A percentile compares a stretch with the other conserved stretches of the same genome.
phyloP scores from a whole-genome alignment of 2,888 invertebrate species.

The Operophtera brumata region DNA sequence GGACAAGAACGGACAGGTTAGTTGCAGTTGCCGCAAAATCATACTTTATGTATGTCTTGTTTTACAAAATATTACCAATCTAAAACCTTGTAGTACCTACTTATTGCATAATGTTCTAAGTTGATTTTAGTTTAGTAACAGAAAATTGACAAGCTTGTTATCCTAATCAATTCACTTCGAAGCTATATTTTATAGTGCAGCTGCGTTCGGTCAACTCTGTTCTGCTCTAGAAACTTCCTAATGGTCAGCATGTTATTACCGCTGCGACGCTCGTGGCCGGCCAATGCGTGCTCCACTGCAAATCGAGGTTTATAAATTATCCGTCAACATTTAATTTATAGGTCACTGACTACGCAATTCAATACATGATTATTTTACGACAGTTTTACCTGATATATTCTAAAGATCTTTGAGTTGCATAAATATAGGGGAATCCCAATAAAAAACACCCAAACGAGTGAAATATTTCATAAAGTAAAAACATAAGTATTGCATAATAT shows the following conservation, averaged over 20 bases:
- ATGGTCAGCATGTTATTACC: slow-evolving; percentile 33
- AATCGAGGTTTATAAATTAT: slow-evolving; percentile 53
- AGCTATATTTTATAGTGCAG: slow-evolving; percentile 28
- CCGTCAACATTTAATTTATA: slow-evolving; percentile 51
- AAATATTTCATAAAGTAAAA: too few relatives aligned
- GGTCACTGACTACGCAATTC: neutral
- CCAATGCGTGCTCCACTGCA: slow-evolving; percentile 38
- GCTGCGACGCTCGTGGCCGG: slow-evolving; percentile 19
- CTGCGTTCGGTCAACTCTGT: slow-evolving; percentile 32
- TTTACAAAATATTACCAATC: too few relatives aligned
- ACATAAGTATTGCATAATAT: neutral
- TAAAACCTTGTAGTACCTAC: too few relatives aligned
- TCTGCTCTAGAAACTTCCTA: slow-evolving; percentile 43
- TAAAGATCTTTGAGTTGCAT: too few relatives aligned
- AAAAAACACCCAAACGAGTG: too few relatives aligned
- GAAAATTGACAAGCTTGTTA: slow-evolving; percentile 5
- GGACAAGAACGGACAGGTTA: slow-evolving; percentile 97
- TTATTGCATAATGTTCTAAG: neutral
- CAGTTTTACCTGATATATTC: neutral
- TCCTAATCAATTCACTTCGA: slow-evolving; percentile 15
- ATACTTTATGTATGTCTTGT: too few relatives aligned
- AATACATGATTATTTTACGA: slow-evolving; percentile 23
- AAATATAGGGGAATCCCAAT: too few relatives aligned
- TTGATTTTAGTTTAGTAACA: neutral
- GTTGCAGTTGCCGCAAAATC: too few relatives aligned